Base-by-base conservation (phyloP, 2,113 vertebrate genomes). In the Datnioides undecimradiatus region DNA sequence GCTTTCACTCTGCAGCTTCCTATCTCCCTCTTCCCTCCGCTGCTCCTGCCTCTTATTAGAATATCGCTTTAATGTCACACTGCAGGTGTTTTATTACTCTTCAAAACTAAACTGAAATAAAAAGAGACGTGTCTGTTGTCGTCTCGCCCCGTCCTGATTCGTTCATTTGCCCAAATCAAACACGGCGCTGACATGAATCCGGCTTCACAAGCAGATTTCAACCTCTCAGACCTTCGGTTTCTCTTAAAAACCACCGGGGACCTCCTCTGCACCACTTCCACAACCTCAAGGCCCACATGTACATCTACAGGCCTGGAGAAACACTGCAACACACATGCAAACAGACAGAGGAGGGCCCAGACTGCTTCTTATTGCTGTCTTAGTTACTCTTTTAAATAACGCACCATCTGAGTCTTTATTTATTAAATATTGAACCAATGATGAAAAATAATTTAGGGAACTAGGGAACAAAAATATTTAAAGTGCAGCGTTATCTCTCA, bases 41-140 rank as follows among this genome's bases (percentile, higher is more conserved):
- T 77, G 85, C 84, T 59, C n/a, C 82, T 52, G 65, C 58, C 38
- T 82, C 82, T 80, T 87, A 86, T 90, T 90, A 86, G 34, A 86
- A 83, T 79, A 86, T 77, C 74, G 79, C 86, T 87, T 83, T 87
- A 88, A 83, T 84, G 84, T 83, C 62, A 73, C 82, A 83, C 91
- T 82, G 86, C 86, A 86, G 91, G 85, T 86, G 82, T 81, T 88
- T 86, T 79, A 86, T 80, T 72, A 74, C 81, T 68, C 67, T 38
- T 59, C 51, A 64, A 73, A 62, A 78, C 69, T 54, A 13, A 82
- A 69, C 59, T 13, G 46, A 46, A 69, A 79, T 72, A 33, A 69
- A 74, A 33, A 55, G 48, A 23, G 25, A 66, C 10, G 25, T 16
- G 4, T 33, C 48, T 27, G 34, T 49, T 59, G 67, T 62, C 64